A percentile compares a stretch with the other conserved stretches of the same genome.
Evolutionary conservation across 1,140 invertebrate species (phyloP).

Genomic region (Bombus sylvicola): DNA sequence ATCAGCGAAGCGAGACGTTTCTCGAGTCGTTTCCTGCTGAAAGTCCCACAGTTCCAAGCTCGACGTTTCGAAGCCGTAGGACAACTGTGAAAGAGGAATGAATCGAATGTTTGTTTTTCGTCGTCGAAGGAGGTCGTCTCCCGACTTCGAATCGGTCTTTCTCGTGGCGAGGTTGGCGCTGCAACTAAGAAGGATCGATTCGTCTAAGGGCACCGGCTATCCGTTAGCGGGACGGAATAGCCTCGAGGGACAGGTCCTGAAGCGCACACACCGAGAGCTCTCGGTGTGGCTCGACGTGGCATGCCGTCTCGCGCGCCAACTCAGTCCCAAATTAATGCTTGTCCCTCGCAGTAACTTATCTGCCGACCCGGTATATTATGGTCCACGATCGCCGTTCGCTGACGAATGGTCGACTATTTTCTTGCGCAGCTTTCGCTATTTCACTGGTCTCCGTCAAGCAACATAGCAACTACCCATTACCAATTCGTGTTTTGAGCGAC

Average conservation of each 20-base stretch:
- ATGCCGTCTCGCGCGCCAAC: conserved; percentile 71
- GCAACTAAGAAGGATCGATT: conserved; percentile 77
- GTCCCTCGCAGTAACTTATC: conserved; percentile 79
- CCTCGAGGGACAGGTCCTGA: conserved; percentile 78
- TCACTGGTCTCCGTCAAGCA: conserved; percentile 24
- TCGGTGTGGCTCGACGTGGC: conserved; percentile 55
- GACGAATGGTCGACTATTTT: conserved; percentile 75
- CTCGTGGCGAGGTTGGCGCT: conserved; percentile 25
- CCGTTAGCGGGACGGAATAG: conserved; percentile 78
- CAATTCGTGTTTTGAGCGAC: background rate
- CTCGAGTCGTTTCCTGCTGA: conserved; percentile 6
- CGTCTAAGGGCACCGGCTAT: conserved; percentile 74
- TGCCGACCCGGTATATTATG: conserved; percentile 74
- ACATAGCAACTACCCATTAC: background rate
- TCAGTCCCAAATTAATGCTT: conserved; percentile 78
- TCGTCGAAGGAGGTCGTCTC: conserved; percentile 16
- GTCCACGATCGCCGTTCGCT: conserved; percentile 72
- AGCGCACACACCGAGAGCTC: conserved; percentile 45
- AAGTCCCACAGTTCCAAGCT: conserved; percentile 5
- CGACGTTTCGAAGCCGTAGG: background rate
- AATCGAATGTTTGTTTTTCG: conserved; percentile 64
- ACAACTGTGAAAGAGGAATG: conserved; percentile 30
- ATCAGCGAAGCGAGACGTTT: background rate
- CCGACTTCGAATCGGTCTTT: conserved; percentile 19
- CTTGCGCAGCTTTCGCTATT: conserved; percentile 64